phyloP scores from a whole-genome alignment of 2,113 vertebrate species.

The Garra rufa region DNA sequence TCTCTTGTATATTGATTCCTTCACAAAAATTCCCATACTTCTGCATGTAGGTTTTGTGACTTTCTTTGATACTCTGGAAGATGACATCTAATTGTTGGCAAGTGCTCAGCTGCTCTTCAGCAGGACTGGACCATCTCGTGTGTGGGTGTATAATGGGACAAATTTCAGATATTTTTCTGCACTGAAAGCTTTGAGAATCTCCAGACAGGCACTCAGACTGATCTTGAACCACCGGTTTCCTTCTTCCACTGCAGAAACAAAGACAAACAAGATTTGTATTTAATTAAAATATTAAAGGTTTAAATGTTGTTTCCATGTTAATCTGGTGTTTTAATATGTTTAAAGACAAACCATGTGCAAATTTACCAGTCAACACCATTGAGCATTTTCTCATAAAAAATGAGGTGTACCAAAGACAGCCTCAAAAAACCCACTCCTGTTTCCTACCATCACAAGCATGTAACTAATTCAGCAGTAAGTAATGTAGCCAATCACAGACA shows the following conservation, averaged over 20 bases:
- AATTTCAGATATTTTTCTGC: background rate
- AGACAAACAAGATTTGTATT: background rate
- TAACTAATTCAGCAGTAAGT: no score
- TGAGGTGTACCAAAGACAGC: no score
- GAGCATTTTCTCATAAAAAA: no score
- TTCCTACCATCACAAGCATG: no score
- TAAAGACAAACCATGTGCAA: background rate
- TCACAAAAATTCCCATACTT: slow-evolving; percentile 21
- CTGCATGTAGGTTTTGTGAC: slow-evolving; percentile 29
- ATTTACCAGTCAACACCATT: no score
- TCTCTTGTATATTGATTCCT: background rate
- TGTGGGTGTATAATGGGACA: background rate
- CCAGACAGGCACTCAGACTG: background rate
- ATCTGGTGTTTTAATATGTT: no score
- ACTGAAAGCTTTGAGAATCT: background rate
- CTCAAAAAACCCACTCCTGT: no score
- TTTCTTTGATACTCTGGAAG: background rate
- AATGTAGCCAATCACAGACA: no score
- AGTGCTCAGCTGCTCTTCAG: background rate
- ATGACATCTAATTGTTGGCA: slow-evolving; percentile 3
- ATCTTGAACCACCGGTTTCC: background rate
- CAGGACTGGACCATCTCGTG: background rate
- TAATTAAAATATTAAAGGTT: background rate
- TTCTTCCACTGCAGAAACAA: slow-evolving; percentile 19
- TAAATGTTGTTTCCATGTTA: no score